Percentiles rank a stretch among this genome's conserved stretches.
phyloP scores from a whole-genome alignment of 64 coral and sea anemone genomes.

The Exaiptasia diaphana region DNA sequence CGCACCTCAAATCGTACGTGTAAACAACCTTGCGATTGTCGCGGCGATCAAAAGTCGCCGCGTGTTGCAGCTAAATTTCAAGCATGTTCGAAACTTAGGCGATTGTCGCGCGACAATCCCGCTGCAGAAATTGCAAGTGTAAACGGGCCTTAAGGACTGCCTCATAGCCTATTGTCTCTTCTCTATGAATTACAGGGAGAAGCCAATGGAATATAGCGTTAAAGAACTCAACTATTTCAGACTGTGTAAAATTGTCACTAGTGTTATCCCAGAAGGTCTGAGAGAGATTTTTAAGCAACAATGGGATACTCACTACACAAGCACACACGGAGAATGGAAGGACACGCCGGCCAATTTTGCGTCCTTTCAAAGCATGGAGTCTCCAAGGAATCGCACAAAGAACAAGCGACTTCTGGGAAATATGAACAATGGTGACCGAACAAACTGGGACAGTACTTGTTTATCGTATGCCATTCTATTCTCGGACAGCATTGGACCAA shows the following conservation, averaged over 20 bases:
- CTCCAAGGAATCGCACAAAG: constrained; percentile 4
- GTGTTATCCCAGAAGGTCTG: constrained; percentile 18
- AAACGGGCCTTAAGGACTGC: no score
- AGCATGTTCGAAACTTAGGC: no score
- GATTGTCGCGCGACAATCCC: no score
- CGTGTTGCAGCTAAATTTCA: no score
- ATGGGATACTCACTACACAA: constrained; percentile 13
- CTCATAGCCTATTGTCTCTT: no score
- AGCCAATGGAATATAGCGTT: neutral
- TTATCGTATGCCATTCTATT: constrained; percentile 42
- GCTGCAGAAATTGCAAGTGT: no score
- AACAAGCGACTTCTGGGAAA: neutral
- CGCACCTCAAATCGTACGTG: no score
- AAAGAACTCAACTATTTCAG: constrained; percentile 52
- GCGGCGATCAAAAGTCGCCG: no score
- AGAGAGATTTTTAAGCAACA: constrained; percentile 27
- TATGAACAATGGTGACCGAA: constrained; percentile 24
- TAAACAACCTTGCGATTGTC: no score
- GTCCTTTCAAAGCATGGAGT: constrained; percentile 36
- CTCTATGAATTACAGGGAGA: no score
- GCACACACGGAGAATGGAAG: constrained; percentile 22
- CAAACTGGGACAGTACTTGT: constrained; percentile 48
- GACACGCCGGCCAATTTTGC: constrained; percentile 10
- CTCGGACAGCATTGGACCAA: neutral
- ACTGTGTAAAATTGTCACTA: constrained; percentile 33